Base-by-base conservation (phyloP, 2,888 invertebrate genomes). In the Eulithis prunata region DNA sequence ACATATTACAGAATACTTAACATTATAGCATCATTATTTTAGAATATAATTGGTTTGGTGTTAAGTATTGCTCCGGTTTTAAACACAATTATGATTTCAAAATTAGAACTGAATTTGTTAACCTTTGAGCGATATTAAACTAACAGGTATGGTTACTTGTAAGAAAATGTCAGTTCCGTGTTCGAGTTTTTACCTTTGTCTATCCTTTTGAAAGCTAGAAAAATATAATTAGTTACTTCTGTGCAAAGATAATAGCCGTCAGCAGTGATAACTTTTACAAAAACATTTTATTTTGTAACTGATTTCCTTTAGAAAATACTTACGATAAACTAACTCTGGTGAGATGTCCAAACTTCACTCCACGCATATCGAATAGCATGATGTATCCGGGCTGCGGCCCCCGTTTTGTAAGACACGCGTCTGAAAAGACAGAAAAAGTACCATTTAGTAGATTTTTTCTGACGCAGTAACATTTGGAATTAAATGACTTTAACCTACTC, bases 331-430 rank as follows among this genome's bases (percentile, higher is more conserved):
- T 94, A 13, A 95, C 85, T 75, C 94, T 85, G 3, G 94, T 93
- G 12, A 96, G 79, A 79, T 96, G 95, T 0, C 94, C 92, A 28
- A 95, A 82, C 67, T 91, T 92, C 0, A 95, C 95, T 0, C 95
- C 95, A 47, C 88, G 86, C 94, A 96, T 95, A 79, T 96, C 96
- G 71, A 96, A 95, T 0, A 96, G 88, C 78, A 96, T 94, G 36
- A 96, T 89, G 68, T 94, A 93, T 0, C 96, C 96, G 0, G 94
- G 93, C 10, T 94, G 93, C 4, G 95, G 95, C 2, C 96, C 95
- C 4, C 94, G 85, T 58, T 91, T 90, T 74, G 90, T 87, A 0
- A 95, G 81, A 64, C 94, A 94, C 13, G 93, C 91, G 78, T 96
- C 95, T 94, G 87, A 21, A 88, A 88, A 66, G 6, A 62, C 14